phyloP scores from a whole-genome alignment of 2,888 invertebrate species.

The Cistogaster globosa region DNA sequence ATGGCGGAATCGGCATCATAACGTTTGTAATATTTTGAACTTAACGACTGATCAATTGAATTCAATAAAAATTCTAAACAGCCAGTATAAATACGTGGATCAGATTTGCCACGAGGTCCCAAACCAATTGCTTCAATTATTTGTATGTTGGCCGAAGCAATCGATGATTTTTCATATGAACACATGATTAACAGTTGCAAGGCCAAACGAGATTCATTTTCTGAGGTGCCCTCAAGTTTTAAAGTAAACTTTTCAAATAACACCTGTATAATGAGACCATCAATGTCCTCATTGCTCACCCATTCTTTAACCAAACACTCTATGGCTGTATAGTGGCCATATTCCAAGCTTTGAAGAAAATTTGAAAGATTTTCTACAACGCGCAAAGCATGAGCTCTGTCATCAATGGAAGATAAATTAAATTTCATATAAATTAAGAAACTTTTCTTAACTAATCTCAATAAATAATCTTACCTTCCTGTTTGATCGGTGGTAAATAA shows the following conservation, averaged over 20 bases:
- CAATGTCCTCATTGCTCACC: constrained; percentile 85
- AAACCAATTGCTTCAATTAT: constrained; percentile 90
- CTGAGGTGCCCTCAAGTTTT: constrained; percentile 87
- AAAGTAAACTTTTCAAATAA: constrained; percentile 93
- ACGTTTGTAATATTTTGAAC: constrained; percentile 81
- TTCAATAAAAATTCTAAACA: constrained; percentile 80
- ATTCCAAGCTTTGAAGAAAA: constrained; percentile 84
- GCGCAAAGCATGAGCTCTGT: constrained; percentile 84
- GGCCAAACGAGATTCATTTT: constrained; percentile 89
- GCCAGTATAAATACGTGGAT: constrained; percentile 80
- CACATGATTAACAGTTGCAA: constrained; percentile 91
- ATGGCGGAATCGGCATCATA: constrained; percentile 77
- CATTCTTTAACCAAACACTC: constrained; percentile 86
- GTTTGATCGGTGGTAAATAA: constrained; percentile 81
- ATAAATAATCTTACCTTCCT: constrained; percentile 76
- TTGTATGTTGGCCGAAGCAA: constrained; percentile 88
- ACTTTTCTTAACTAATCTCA: not conserved
- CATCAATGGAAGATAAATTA: not conserved
- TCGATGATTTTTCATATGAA: constrained; percentile 86
- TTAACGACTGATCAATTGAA: constrained; percentile 78
- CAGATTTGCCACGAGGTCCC: constrained; percentile 81
- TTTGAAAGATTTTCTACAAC: constrained; percentile 86
- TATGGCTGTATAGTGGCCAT: constrained; percentile 86
- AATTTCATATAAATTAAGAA: not conserved
- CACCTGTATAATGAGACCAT: constrained; percentile 86